phyloP scores from a whole-genome alignment of 1,140 invertebrate genomes.

The Limonius californicus region DNA sequence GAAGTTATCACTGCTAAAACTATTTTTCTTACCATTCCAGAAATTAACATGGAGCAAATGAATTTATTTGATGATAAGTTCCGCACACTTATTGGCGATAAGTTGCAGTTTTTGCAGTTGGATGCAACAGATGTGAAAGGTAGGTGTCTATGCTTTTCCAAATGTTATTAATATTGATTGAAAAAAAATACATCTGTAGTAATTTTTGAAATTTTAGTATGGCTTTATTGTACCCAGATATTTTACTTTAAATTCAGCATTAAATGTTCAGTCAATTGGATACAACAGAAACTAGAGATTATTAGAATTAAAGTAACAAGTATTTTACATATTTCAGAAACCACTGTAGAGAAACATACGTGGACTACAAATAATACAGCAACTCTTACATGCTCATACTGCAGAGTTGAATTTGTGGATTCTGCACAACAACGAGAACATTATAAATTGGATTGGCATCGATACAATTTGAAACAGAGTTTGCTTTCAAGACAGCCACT shows the following conservation, averaged over 20 bases:
- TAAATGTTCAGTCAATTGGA: too few relatives aligned
- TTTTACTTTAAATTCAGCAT: too few relatives aligned
- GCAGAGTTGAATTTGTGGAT: conserved; percentile 51
- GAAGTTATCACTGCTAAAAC: too few relatives aligned
- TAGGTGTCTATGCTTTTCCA: too few relatives aligned
- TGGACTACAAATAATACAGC: conserved; percentile 39
- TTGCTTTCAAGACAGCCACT: conserved; percentile 54
- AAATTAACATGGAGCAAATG: conserved; percentile 25
- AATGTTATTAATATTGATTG: too few relatives aligned
- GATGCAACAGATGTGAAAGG: conserved; percentile 23
- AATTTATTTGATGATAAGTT: conserved; percentile 38
- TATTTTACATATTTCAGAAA: conserved; percentile 18
- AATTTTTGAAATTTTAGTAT: too few relatives aligned
- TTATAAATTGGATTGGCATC: conserved; percentile 69
- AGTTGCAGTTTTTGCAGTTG: conserved; percentile 28
- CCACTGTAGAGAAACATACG: not conserved
- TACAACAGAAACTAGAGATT: too few relatives aligned
- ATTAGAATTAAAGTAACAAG: too few relatives aligned
- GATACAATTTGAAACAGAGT: conserved; percentile 68
- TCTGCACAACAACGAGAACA: conserved; percentile 53
- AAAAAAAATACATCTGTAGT: too few relatives aligned
- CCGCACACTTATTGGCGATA: conserved; percentile 28
- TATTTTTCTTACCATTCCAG: not conserved
- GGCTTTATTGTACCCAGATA: too few relatives aligned
- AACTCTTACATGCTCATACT: conserved; percentile 55